Percentiles rank a stretch among this genome's conserved stretches.
These are phyloP conservation scores for Spisula subtruncata DNA, from an alignment of 2,888 invertebrate genomes.

Conservation along the genomic window DNA sequence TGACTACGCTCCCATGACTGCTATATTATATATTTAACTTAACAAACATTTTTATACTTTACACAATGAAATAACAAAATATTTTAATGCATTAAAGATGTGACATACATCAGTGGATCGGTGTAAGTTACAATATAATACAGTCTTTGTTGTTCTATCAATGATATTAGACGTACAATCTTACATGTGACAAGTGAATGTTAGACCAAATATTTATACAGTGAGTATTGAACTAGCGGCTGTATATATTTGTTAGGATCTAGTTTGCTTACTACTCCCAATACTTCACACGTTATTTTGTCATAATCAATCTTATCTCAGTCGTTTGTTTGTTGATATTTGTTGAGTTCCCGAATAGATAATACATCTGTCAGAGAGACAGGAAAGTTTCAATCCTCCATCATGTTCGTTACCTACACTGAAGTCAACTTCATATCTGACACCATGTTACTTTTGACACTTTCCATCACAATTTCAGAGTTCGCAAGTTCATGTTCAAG, in stretches of 20 bases:
- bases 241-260: not conserved
- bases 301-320: not conserved
- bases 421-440: constrained; percentile 21
- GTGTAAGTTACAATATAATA: too few species aligned
- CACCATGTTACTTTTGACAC: constrained; percentile 39
- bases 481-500: constrained; percentile 40
- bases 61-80: too few species aligned
- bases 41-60: too few species aligned
- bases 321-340: constrained; percentile 18
- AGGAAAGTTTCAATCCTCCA: not conserved
- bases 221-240: not conserved
- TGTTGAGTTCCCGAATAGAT: constrained; percentile 16
- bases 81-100: too few species aligned
- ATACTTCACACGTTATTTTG: not conserved
- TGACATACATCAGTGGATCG: too few species aligned
- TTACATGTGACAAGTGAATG: not conserved
- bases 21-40: too few species aligned
- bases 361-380: constrained; percentile 11
- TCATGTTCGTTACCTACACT: not conserved
- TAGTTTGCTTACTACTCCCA: not conserved
- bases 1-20: too few species aligned
- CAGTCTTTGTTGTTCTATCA: too few species aligned
- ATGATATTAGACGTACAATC: too few species aligned
- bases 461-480: constrained; percentile 27
- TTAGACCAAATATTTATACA: not conserved